These are phyloP conservation scores for Capitulum mitella DNA, from an alignment of 2,888 invertebrate genomes.

Conservation along the genomic window DNA sequence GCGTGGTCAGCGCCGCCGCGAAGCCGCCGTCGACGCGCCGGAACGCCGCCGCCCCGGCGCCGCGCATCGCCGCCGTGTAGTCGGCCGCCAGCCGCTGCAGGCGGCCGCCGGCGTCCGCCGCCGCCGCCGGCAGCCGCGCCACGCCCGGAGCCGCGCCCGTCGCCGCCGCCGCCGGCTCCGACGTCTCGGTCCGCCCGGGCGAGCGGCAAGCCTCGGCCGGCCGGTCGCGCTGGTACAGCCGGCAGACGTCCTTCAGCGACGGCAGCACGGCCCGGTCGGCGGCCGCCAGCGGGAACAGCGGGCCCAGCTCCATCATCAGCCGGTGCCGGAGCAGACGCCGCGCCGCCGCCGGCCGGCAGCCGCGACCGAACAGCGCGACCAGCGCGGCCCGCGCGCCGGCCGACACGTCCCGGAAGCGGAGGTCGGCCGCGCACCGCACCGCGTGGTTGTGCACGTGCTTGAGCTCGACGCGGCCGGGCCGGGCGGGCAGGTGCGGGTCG, in stretches of 20 bases:
- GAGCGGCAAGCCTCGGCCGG: constrained; percentile 39
- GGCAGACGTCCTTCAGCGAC: constrained; percentile 22
- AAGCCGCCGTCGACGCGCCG: constrained; percentile 15
- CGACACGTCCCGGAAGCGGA: constrained; percentile 17
- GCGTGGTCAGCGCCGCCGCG: constrained; percentile 61
- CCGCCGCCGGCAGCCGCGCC: constrained; percentile 51
- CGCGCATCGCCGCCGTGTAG: background rate
- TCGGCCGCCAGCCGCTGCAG: constrained; percentile 53
- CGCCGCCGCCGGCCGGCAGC: constrained; percentile 2
- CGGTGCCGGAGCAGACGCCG: background rate
- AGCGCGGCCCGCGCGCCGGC: background rate
- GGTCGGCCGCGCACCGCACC: constrained; percentile 5
- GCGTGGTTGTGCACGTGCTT: constrained; percentile 17
- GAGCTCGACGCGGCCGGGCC: background rate
- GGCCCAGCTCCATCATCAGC: constrained; percentile 8
- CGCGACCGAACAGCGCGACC: background rate
- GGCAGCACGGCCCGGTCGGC: constrained; percentile 21
- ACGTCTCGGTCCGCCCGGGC: constrained; percentile 57
- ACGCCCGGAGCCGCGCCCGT: constrained; percentile 28
- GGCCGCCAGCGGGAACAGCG: background rate
- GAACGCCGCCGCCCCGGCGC: constrained; percentile 52
- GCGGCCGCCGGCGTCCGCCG: constrained; percentile 70
- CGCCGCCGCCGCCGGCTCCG: constrained; percentile 38
- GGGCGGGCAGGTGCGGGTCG: constrained; percentile 6
- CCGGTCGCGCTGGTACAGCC: constrained; percentile 26